Evolutionary conservation across 92 coral and sea anemone species (phyloP).

Genomic region (Anthopleura xanthogrammica): DNA sequence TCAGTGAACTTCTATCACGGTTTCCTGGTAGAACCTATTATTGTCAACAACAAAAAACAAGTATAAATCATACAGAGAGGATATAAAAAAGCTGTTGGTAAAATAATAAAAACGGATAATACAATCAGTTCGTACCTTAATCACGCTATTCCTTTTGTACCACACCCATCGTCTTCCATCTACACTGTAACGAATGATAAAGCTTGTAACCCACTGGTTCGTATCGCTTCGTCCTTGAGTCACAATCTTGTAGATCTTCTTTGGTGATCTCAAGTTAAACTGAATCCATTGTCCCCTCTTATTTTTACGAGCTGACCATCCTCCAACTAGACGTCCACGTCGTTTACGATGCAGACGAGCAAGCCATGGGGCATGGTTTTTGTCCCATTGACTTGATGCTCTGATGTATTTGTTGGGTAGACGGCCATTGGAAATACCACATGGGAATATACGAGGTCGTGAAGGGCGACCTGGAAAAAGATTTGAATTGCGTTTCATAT

Average conservation of each 20-base stretch:
- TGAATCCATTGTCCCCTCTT: slow-evolving; percentile 71
- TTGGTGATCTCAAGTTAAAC: slow-evolving; percentile 46
- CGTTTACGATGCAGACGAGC: slow-evolving; percentile 63
- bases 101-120: too few species aligned
- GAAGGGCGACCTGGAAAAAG: not conserved
- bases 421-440: slow-evolving; percentile 47
- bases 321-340: slow-evolving; percentile 63
- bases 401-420: slow-evolving; percentile 56
- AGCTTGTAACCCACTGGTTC: slow-evolving; percentile 68
- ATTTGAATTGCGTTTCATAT: too few species aligned
- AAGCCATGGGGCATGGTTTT: slow-evolving; percentile 62
- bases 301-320: slow-evolving; percentile 69
- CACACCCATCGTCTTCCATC: slow-evolving; percentile 67
- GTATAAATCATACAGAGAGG: too few species aligned
- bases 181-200: slow-evolving; percentile 58
- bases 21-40: slow-evolving; percentile 57
- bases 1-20: slow-evolving; percentile 54
- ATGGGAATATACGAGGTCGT: not conserved
- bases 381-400: slow-evolving; percentile 66
- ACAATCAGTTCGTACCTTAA: too few species aligned
- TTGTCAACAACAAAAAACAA: slow-evolving; percentile 23
- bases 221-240: slow-evolving; percentile 73
- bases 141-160: too few species aligned
- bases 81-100: too few species aligned
- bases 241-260: slow-evolving; percentile 52